Evolutionary conservation across 1,140 invertebrate genomes (phyloP).

Genomic region (Drosophila equinoxialis): DNA sequence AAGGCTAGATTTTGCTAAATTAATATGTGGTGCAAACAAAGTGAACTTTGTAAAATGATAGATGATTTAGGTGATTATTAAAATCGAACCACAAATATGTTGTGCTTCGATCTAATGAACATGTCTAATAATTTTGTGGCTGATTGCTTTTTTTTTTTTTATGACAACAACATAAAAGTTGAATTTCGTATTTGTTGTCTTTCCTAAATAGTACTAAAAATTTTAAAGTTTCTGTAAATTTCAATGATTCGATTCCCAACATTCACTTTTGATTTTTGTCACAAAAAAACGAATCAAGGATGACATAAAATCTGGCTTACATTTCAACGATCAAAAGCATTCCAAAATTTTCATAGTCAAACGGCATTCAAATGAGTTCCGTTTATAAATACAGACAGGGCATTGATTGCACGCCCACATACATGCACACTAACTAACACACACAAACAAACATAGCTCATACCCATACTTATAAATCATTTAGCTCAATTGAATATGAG

Average conservation of each 20-base stretch:
- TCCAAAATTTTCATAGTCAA: constrained; percentile 55
- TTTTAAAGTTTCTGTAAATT: too few species aligned
- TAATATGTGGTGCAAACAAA: background rate
- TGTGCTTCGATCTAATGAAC: too few species aligned
- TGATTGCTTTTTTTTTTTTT: too few species aligned
- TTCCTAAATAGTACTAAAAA: too few species aligned
- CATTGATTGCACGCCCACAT: constrained; percentile 55
- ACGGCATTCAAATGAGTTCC: constrained; percentile 77
- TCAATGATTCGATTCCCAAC: too few species aligned
- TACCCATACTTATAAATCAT: constrained; percentile 62
- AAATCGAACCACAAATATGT: too few species aligned
- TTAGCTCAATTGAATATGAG: constrained; percentile 80
- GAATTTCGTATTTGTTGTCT: too few species aligned
- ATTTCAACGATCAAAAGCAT: constrained; percentile 63
- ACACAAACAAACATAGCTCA: constrained; percentile 10
- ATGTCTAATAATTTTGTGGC: too few species aligned
- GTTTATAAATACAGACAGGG: constrained; percentile 56
- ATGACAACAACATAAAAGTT: too few species aligned
- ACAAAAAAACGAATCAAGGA: constrained; percentile 42
- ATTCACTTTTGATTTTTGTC: constrained; percentile 8
- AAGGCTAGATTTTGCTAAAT: constrained; percentile 8
- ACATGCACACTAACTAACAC: constrained; percentile 22
- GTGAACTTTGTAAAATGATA: background rate
- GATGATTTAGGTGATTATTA: too few species aligned
- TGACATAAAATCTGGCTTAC: constrained; percentile 26